These are phyloP conservation scores for Gobius niger DNA, from an alignment of 2,113 vertebrate species.

Conservation along the genomic window DNA sequence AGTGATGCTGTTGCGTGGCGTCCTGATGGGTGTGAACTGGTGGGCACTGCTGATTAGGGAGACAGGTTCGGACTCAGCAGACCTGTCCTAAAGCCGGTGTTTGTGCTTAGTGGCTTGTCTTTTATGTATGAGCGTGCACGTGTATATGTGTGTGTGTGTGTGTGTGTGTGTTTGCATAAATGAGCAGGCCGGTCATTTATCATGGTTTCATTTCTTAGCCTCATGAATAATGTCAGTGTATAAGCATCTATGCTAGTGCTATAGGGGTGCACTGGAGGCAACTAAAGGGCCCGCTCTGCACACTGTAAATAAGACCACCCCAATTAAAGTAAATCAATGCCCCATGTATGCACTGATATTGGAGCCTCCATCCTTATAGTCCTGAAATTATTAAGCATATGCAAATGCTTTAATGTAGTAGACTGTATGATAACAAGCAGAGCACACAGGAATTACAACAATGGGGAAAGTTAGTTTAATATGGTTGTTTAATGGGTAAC, in stretches of 20 bases:
- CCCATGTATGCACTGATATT: conserved; percentile 27
- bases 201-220: conserved; percentile 55
- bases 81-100: conserved; percentile 52
- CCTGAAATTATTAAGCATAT: conserved; percentile 31
- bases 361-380: conserved; percentile 10
- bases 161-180: conserved; percentile 54
- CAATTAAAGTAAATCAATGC: conserved; percentile 41
- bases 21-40: conserved; percentile 37
- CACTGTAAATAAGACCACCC: conserved; percentile 42
- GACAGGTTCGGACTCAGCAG: conserved; percentile 42
- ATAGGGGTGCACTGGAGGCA: conserved; percentile 28
- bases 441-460: background rate
- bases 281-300: background rate
- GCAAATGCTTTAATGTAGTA: background rate
- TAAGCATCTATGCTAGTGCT: conserved; percentile 39
- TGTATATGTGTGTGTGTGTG: background rate
- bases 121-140: conserved; percentile 27
- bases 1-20: conserved; percentile 33
- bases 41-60: conserved; percentile 59
- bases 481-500: too few relatives aligned
- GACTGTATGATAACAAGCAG: background rate
- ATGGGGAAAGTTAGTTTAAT: background rate
- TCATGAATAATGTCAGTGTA: conserved; percentile 63
- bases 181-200: conserved; percentile 60
- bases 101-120: conserved; percentile 16